phyloP scores from a whole-genome alignment of 1,140 invertebrate species.

The Apis mellifera region Amel_HAv3.1 CM009940.2:2385501-2386000 shows the following conservation, averaged over 20 bases:
- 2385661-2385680: slow-evolving; percentile 20
- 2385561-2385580: slow-evolving; percentile 73
- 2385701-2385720: background rate
- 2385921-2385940: too few species aligned
- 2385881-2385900: background rate
- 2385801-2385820: background rate
- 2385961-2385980: too few species aligned
- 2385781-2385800: slow-evolving; percentile 9
- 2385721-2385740: background rate
- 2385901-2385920: background rate
- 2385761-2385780: too few species aligned
- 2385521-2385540: slow-evolving; percentile 66
- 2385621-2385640: slow-evolving; percentile 58
- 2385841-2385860: background rate
- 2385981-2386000: too few species aligned
- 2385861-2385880: background rate
- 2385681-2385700: slow-evolving; percentile 26
- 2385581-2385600: slow-evolving; percentile 70
- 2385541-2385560: slow-evolving; percentile 64
- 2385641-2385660: background rate
- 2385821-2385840: background rate
- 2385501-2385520: slow-evolving; percentile 56
- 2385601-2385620: slow-evolving; percentile 63
- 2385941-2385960: too few species aligned
- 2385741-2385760: background rate